Conservation (phyloP, 2,797 vertebrate genomes). For the Crenichthys baileyi region DNA sequence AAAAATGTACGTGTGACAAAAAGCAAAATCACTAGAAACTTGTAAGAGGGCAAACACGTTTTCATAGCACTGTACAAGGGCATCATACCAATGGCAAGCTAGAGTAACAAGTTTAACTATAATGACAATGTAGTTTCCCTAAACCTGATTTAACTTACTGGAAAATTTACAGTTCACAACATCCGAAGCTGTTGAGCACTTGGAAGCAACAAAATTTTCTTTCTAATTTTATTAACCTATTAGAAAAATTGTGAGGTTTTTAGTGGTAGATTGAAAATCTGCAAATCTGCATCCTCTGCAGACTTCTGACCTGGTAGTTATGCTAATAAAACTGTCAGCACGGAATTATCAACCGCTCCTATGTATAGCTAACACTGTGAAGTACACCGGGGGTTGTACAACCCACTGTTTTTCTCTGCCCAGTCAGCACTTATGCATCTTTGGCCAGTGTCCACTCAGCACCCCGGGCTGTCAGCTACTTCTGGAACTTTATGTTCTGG, state of each 20-base stretch:
- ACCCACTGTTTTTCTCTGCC: constrained; percentile 35
- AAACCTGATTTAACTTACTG: too few relatives aligned
- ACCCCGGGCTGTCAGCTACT: constrained; percentile 29
- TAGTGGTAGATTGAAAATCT: neutral
- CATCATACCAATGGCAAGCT: too few relatives aligned
- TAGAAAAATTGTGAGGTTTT: neutral
- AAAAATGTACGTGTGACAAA: too few relatives aligned
- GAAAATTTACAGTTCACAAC: neutral
- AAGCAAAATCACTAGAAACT: too few relatives aligned
- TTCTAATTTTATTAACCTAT: neutral
- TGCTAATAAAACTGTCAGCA: constrained; percentile 2
- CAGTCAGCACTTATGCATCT: constrained; percentile 50
- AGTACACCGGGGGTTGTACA: constrained; percentile 40
- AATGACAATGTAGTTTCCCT: too few relatives aligned
- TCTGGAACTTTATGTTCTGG: constrained; percentile 18
- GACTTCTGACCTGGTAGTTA: neutral
- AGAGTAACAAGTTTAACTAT: too few relatives aligned
- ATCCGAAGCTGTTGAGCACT: neutral
- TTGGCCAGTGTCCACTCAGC: constrained; percentile 36
- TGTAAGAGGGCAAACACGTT: too few relatives aligned
- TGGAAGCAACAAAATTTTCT: neutral
- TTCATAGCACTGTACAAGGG: too few relatives aligned
- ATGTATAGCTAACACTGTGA: neutral
- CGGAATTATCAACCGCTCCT: neutral
- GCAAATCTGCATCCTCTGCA: neutral